Evolutionary conservation across 2,888 invertebrate species (phyloP), one percentile per base, ranked within the genome.

Genomic region (Pammene fasciana): DNA sequence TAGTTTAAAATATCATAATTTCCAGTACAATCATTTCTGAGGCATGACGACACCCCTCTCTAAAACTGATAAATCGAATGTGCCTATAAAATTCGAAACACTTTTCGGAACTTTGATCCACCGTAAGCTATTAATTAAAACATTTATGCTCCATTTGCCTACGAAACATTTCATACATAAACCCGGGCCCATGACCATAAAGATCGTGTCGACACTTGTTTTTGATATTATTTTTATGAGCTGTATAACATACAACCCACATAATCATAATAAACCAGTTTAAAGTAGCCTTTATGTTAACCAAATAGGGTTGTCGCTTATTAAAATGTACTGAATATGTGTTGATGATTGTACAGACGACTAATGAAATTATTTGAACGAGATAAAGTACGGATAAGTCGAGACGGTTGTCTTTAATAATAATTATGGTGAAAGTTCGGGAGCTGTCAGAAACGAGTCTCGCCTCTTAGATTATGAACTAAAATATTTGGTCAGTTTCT

Each of bases 391-490:
- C 73, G 72, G 73, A 82, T 81, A 81, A 81, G 81, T 78, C 82
- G 76, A 79, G 78, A 76, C 75, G 74, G 67, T 76, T 75, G 81
- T 78, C 83, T 88, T 90, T 89, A 89, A 89, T 90, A 89, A 90
- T 88, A 90, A 90, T 90, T 88, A 89, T 67, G 86, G 91, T 80
- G 90, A 91, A 92, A 92, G 92, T 88, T 52, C 82, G 76, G 79
- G 75, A 78, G 79, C 83, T 87, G 85, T 84, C 85, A 85, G 78
- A 82, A 81, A 78, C 75, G 72, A 79, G 75, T 71, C 77, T 79
- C 78, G 76, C 26, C 38, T 82, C 56, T 84, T 85, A 86, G 83
- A 81, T 82, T 79, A 78, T 78, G 72, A 75, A 75, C 79, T 78
- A 80, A 84, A 87, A 86, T 86, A 85, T 88, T 86, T 86, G 85